These are phyloP conservation scores for Bugula neritina DNA, from an alignment of 2,888 invertebrate genomes.

Conservation along the genomic window DNA sequence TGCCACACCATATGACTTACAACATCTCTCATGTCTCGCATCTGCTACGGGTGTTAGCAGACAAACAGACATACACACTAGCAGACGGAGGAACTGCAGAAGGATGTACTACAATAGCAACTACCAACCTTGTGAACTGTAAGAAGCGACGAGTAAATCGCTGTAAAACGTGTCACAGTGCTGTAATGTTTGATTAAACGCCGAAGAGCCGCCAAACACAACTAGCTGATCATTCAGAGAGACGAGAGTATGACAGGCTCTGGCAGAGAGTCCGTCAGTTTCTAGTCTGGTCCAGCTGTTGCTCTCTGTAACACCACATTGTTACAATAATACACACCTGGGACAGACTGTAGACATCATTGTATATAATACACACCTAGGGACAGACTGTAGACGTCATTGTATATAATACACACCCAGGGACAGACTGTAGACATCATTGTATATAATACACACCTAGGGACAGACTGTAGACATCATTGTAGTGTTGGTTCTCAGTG, in stretches of 20 bases:
- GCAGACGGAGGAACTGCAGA: too few species aligned
- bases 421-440: constrained; percentile 45
- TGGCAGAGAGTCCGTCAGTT: constrained; percentile 37
- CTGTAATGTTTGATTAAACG: constrained; percentile 34
- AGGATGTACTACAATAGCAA: too few species aligned
- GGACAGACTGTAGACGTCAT: background rate
- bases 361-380: background rate
- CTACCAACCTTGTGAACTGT: background rate
- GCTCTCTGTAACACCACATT: background rate
- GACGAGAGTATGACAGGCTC: constrained; percentile 43
- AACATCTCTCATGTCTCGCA: too few species aligned
- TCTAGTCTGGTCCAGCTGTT: constrained; percentile 28
- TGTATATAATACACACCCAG: constrained; percentile 34
- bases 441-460: constrained; percentile 38
- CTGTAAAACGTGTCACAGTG: constrained; percentile 15
- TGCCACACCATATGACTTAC: too few species aligned
- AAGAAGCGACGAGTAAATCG: constrained; percentile 5
- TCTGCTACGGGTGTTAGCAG: too few species aligned
- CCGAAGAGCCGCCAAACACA: constrained; percentile 45
- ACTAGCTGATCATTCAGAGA: constrained; percentile 40
- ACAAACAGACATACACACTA: too few species aligned
- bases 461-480: constrained; percentile 45
- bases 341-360: background rate
- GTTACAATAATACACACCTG: background rate
- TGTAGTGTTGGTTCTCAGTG: constrained; percentile 40